Conservation (phyloP, 2,113 vertebrate genomes). For the Neogobius melanostomus region DNA sequence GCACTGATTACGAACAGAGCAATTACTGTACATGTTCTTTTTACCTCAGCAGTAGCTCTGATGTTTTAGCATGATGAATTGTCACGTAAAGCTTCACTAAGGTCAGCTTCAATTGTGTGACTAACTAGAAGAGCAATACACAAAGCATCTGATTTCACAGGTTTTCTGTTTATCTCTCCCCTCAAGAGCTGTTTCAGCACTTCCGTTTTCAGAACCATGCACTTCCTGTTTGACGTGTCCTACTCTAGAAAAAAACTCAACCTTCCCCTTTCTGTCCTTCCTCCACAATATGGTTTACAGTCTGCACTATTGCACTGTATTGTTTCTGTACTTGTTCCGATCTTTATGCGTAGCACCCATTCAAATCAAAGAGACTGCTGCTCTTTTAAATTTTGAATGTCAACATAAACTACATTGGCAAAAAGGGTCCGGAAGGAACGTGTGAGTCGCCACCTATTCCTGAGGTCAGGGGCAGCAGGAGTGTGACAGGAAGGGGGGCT, state of each 20-base stretch:
- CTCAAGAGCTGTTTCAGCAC: conserved; percentile 46
- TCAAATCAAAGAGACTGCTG: conserved; percentile 25
- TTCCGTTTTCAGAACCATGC: conserved; percentile 67
- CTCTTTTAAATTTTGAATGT: conserved; percentile 37
- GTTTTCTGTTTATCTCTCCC: conserved; percentile 29
- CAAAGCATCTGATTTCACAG: conserved; percentile 34
- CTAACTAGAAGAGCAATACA: conserved; percentile 16
- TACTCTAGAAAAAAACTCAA: conserved; percentile 16
- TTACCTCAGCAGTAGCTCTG: too few relatives aligned
- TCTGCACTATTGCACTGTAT: conserved; percentile 6
- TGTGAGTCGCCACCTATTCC: conserved; percentile 46
- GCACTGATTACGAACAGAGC: too few relatives aligned
- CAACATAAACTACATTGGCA: conserved; percentile 42
- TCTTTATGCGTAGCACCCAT: conserved; percentile 30
- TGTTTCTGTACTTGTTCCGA: conserved; percentile 36
- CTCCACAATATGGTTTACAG: conserved; percentile 19
- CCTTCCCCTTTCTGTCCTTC: conserved; percentile 50
- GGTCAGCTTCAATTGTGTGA: conserved; percentile 26
- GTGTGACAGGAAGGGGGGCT: conserved; percentile 9
- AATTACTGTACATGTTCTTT: too few relatives aligned
- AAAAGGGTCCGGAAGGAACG: conserved; percentile 50
- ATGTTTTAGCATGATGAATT: background rate
- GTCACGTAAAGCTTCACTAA: conserved; percentile 9
- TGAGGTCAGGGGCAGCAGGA: conserved; percentile 49
- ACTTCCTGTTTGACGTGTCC: conserved; percentile 58